Evolutionary conservation across 2,113 vertebrate species (phyloP).

Genomic region (Saguinus imperator): DNA sequence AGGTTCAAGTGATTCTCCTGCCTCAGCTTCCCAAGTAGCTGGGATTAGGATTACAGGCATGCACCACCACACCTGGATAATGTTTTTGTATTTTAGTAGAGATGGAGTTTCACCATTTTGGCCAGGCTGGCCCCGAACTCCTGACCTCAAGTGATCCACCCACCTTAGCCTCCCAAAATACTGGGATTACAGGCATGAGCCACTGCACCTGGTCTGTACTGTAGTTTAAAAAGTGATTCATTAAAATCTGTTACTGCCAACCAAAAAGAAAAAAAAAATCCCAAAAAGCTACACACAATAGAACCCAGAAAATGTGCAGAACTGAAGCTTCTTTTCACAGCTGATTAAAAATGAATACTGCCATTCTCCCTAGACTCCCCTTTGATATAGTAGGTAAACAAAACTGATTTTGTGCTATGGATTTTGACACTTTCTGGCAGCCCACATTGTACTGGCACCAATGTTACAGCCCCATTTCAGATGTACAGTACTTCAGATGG

Average conservation of each 20-base stretch:
- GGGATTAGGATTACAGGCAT: no score
- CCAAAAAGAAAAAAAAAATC: conserved; percentile 45
- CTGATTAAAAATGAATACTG: conserved; percentile 83
- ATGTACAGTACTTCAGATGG: conserved; percentile 86
- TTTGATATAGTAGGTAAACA: conserved; percentile 92
- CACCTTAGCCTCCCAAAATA: no score
- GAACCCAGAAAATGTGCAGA: conserved; percentile 84
- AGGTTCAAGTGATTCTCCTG: no score
- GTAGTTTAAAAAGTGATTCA: conserved; percentile 87
- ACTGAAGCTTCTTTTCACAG: conserved; percentile 87
- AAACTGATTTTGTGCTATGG: conserved; percentile 86
- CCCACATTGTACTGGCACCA: conserved; percentile 81
- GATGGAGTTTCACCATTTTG: no score
- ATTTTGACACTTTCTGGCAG: conserved; percentile 80
- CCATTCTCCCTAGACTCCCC: conserved; percentile 84
- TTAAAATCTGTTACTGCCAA: conserved; percentile 88
- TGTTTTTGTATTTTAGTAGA: no score
- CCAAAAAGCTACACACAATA: conserved; percentile 45
- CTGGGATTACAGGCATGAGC: no score
- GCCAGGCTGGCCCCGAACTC: no score
- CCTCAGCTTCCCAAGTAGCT: no score
- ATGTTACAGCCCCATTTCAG: conserved; percentile 85
- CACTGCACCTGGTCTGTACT: no score
- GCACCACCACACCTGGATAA: no score
- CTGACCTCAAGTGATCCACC: no score